phyloP scores from a whole-genome alignment of 2,888 invertebrate genomes.

The Pediacus dermestoides region DNA sequence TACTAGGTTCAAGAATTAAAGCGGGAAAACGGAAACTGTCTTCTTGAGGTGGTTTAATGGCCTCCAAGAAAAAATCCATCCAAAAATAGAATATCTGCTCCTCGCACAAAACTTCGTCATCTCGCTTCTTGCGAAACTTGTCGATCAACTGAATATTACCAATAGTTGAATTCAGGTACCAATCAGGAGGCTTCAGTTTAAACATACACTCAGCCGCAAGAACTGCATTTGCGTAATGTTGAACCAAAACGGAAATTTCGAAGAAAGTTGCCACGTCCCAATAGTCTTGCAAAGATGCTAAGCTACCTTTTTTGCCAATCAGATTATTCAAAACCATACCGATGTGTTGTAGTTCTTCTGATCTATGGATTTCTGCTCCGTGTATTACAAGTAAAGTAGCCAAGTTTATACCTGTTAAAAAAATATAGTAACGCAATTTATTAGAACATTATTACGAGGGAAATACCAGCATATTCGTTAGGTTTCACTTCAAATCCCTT shows the following conservation, averaged over 20 bases:
- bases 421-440: slow-evolving; percentile 9
- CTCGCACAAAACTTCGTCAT: slow-evolving; percentile 72
- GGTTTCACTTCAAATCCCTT: slow-evolving; percentile 98
- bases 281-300: slow-evolving; percentile 89
- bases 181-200: slow-evolving; percentile 83
- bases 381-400: slow-evolving; percentile 95
- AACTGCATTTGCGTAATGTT: slow-evolving; percentile 94
- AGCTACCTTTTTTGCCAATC: slow-evolving; percentile 95
- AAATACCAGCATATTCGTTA: slow-evolving; percentile 93
- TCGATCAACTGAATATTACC: slow-evolving; percentile 70
- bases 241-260: slow-evolving; percentile 95
- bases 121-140: slow-evolving; percentile 78
- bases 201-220: slow-evolving; percentile 96
- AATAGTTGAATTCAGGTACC: slow-evolving; percentile 84
- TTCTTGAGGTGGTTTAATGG: slow-evolving; percentile 75
- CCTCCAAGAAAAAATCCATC: slow-evolving; percentile 98
- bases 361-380: slow-evolving; percentile 91
- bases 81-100: slow-evolving; percentile 89
- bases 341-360: slow-evolving; percentile 86
- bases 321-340: slow-evolving; percentile 94
- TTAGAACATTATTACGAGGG: slow-evolving; percentile 11
- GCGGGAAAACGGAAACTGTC: slow-evolving; percentile 89
- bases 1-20: slow-evolving; percentile 84
- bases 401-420: slow-evolving; percentile 80
- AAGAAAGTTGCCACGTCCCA: slow-evolving; percentile 99